Conservation (phyloP, 2,797 vertebrate genomes). For the Taenioides sp. region DNA sequence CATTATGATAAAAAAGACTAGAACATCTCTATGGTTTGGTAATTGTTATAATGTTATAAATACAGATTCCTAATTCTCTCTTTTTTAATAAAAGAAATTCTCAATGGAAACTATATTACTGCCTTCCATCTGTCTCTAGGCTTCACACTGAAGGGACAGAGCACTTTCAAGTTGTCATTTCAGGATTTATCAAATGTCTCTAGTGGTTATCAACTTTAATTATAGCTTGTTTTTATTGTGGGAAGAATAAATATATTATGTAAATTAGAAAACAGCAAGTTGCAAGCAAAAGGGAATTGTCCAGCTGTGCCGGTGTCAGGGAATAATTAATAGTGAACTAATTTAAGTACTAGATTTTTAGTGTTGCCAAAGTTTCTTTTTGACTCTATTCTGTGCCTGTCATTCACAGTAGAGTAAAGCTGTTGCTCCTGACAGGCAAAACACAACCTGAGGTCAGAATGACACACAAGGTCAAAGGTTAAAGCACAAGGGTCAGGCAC, state of each 20-base stretch:
- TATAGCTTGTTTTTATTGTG: constrained; percentile 45
- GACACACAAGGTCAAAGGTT: constrained; percentile 67
- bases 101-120: constrained; percentile 39
- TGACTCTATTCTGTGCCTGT: constrained; percentile 41
- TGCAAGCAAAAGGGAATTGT: constrained; percentile 31
- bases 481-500: constrained; percentile 49
- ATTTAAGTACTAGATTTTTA: constrained; percentile 44
- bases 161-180: constrained; percentile 54
- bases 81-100: constrained; percentile 37
- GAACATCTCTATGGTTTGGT: constrained; percentile 28
- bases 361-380: constrained; percentile 30
- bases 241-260: constrained; percentile 10
- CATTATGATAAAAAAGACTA: constrained; percentile 32
- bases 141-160: constrained; percentile 50
- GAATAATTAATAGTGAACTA: constrained; percentile 9
- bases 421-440: constrained; percentile 51
- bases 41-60: constrained; percentile 35
- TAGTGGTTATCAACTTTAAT: constrained; percentile 50
- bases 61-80: not conserved
- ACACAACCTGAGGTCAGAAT: constrained; percentile 58
- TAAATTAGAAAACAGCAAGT: constrained; percentile 41
- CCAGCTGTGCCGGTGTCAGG: constrained; percentile 34
- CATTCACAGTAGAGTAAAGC: constrained; percentile 41
- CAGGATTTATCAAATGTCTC: constrained; percentile 53
- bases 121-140: constrained; percentile 50